Percentiles rank a stretch among this genome's conserved stretches.
phyloP scores from a whole-genome alignment of 2,113 vertebrate genomes.

The Pleuronectes platessa region DNA sequence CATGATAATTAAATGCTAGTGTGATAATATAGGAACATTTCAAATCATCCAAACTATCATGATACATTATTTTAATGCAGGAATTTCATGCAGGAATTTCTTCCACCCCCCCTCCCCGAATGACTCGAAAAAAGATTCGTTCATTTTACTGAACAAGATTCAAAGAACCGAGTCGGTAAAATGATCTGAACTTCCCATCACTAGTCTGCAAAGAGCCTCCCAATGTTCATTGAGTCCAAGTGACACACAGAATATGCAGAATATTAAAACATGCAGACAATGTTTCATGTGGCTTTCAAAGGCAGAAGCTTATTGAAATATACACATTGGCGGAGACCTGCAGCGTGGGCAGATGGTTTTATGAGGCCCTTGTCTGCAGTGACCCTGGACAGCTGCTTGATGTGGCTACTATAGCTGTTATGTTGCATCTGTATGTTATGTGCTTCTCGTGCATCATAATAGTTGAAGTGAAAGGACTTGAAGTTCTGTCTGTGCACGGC shows the following conservation, averaged over 20 bases:
- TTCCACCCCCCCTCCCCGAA: no score
- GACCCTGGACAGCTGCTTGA: not conserved
- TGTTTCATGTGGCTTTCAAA: not conserved
- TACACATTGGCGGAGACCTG: not conserved
- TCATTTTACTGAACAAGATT: no score
- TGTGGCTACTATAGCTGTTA: not conserved
- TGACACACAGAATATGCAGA: not conserved
- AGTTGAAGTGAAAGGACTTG: not conserved
- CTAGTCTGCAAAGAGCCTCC: not conserved
- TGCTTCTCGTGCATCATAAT: not conserved
- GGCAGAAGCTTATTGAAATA: not conserved
- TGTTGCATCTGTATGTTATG: not conserved
- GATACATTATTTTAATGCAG: no score
- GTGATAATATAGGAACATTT: no score
- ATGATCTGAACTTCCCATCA: no score
- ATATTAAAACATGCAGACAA: not conserved
- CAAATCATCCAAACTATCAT: no score
- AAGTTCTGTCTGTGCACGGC: not conserved
- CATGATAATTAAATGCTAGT: no score
- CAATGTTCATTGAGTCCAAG: slow-evolving; percentile 1
- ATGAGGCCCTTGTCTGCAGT: not conserved
- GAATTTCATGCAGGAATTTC: no score
- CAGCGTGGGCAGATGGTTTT: not conserved
- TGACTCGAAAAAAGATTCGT: no score
- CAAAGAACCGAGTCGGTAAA: no score